Percentiles rank a stretch among this genome's conserved stretches.
These are phyloP conservation scores for Pseudochirops cupreus DNA, from an alignment of 2,797 vertebrate genomes.

Conservation along the genomic window DNA sequence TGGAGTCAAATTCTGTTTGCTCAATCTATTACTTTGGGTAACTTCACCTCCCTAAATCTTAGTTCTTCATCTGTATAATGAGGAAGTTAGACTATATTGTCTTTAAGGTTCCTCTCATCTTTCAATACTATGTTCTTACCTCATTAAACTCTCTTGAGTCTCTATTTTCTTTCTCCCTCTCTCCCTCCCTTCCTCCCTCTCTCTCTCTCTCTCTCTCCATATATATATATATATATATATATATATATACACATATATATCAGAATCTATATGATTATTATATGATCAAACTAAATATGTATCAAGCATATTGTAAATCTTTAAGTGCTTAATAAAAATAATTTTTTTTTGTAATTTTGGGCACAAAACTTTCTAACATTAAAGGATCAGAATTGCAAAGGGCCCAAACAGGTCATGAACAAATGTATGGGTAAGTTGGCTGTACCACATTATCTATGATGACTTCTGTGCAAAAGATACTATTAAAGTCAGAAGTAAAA, in stretches of 20 bases:
- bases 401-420: neutral
- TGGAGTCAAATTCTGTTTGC: no score
- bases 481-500: neutral
- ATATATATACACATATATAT: no score
- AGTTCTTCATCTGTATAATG: neutral
- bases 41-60: neutral
- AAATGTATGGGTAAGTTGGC: neutral
- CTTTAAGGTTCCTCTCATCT: neutral
- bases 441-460: no score
- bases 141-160: neutral
- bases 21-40: neutral
- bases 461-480: neutral
- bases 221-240: no score
- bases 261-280: neutral
- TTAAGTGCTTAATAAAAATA: neutral
- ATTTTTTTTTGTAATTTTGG: neutral
- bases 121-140: neutral
- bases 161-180: neutral
- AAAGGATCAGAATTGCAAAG: neutral
- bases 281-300: neutral
- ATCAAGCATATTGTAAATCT: neutral
- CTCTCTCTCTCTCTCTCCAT: no score
- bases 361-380: neutral
- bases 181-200: no score
- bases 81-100: neutral